Evolutionary conservation across 2,113 vertebrate species (phyloP).

Genomic region (Mus spicilegus): DNA sequence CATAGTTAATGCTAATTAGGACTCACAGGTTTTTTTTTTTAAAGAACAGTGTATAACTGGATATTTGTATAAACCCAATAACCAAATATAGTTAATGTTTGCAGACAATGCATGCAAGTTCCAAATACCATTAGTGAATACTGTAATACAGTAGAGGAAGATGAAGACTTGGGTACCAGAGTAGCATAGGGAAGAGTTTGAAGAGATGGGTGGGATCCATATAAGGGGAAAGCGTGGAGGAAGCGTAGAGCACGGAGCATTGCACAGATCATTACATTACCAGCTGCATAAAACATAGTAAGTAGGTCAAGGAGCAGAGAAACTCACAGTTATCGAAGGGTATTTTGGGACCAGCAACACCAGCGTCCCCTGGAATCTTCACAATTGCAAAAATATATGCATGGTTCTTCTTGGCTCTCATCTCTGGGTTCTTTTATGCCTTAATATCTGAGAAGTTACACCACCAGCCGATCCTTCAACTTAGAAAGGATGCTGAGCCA

Average conservation of each 20-base stretch:
- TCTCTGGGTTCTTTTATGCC: neutral
- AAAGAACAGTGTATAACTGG: neutral
- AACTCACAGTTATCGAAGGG: neutral
- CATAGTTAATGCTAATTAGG: no score
- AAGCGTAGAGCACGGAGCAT: neutral
- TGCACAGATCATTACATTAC: neutral
- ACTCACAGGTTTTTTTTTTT: no score
- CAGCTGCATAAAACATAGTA: neutral
- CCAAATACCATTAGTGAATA: neutral
- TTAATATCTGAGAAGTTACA: neutral
- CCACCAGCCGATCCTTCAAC: neutral
- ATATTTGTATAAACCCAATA: neutral
- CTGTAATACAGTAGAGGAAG: neutral
- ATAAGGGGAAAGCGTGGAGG: neutral
- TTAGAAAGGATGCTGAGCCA: neutral
- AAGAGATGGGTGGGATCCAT: neutral
- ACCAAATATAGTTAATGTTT: neutral
- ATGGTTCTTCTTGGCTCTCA: neutral
- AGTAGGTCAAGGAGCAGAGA: neutral
- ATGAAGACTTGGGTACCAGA: neutral
- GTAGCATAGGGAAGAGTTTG: neutral
- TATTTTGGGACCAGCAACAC: neutral
- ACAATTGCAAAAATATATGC: neutral
- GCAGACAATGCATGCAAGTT: neutral
- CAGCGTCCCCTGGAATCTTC: neutral